Evolutionary conservation across 1,140 invertebrate genomes (phyloP).

Genomic region (Drosophila serrata): DNA sequence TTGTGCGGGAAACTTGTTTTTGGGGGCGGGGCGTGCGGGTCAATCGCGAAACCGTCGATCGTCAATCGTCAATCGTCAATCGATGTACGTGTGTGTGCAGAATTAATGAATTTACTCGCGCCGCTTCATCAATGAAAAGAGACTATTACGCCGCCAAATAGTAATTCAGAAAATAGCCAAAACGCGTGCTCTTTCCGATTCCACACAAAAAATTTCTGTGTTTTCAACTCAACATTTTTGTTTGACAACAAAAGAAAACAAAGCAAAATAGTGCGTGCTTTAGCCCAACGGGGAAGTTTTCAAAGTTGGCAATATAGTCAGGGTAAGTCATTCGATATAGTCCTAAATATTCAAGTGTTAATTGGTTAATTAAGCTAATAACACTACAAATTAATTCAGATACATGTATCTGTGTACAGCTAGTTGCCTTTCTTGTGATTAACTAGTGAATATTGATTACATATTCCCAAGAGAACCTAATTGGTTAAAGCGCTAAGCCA

Average conservation of each 20-base stretch:
- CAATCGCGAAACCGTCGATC: slow-evolving; percentile 26
- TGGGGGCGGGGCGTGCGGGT: slow-evolving; percentile 39
- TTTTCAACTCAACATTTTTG: slow-evolving; percentile 29
- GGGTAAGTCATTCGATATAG: slow-evolving; percentile 21
- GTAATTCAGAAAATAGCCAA: slow-evolving; percentile 22
- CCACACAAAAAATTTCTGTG: slow-evolving; percentile 27
- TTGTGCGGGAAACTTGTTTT: slow-evolving; percentile 49
- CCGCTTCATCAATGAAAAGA: slow-evolving; percentile 59
- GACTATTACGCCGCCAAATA: slow-evolving; percentile 29
- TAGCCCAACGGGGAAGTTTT: neutral
- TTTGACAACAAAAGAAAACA: slow-evolving; percentile 13
- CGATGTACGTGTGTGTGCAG: slow-evolving; percentile 57
- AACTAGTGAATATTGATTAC: neutral
- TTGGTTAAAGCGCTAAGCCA: neutral
- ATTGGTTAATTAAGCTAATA: slow-evolving; percentile 14
- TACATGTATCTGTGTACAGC: neutral
- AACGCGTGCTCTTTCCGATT: slow-evolving; percentile 11
- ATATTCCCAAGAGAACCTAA: neutral
- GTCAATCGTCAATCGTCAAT: slow-evolving; percentile 23
- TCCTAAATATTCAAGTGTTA: slow-evolving; percentile 10
- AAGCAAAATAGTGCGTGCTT: slow-evolving; percentile 17
- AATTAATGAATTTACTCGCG: slow-evolving; percentile 58
- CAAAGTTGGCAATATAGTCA: slow-evolving; percentile 8
- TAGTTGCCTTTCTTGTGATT: neutral
- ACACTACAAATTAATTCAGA: neutral